Percentiles rank a stretch among this genome's conserved stretches.
These are phyloP conservation scores for Prionailurus bengalensis DNA, from an alignment of 2,113 vertebrate species.

Conservation along the genomic window DNA sequence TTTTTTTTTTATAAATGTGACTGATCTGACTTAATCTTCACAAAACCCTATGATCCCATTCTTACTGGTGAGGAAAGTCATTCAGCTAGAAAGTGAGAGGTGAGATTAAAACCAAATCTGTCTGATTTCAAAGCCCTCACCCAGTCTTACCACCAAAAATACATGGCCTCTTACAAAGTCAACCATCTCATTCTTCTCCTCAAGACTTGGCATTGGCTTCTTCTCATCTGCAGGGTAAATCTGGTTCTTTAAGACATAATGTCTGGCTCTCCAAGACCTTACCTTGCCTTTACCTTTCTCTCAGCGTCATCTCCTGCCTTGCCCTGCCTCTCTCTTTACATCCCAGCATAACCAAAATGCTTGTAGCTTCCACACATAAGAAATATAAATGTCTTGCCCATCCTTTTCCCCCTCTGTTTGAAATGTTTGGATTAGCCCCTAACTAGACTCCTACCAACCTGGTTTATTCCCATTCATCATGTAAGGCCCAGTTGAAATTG, in stretches of 20 bases:
- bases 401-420: not conserved
- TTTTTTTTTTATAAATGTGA: not conserved
- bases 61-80: not conserved
- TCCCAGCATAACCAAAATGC: not conserved
- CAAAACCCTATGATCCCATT: not conserved
- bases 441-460: not conserved
- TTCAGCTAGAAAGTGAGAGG: not conserved
- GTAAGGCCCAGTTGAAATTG: not conserved
- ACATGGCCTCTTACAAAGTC: not conserved
- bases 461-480: not conserved
- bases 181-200: not conserved
- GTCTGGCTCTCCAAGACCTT: not conserved
- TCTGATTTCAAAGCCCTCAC: not conserved
- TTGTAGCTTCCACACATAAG: not conserved
- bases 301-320: not conserved
- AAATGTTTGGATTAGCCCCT: not conserved
- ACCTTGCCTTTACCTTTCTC: not conserved
- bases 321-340: not conserved
- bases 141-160: not conserved
- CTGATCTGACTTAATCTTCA: not conserved
- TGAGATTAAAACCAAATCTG: not conserved
- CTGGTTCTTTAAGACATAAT: not conserved
- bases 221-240: not conserved
- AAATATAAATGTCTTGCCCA: not conserved
- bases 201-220: not conserved